Percentiles rank a stretch among this genome's conserved stretches.
phyloP scores from a whole-genome alignment of 2,797 vertebrate species.

The Otus scops region DNA sequence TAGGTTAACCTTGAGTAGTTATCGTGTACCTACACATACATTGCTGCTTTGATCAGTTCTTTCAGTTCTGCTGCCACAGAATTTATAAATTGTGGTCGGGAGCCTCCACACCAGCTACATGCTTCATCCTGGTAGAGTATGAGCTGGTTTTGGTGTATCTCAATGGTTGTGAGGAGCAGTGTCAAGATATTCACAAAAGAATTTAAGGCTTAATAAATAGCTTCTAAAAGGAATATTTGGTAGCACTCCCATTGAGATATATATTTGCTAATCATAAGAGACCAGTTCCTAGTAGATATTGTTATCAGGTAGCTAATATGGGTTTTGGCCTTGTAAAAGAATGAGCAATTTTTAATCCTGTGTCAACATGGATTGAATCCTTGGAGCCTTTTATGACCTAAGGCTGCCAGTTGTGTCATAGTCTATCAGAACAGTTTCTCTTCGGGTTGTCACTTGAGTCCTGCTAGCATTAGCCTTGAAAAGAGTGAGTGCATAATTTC shows the following conservation, averaged over 20 bases:
- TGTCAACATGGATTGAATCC: background rate
- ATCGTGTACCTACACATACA: background rate
- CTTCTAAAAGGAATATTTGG: background rate
- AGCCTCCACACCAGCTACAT: background rate
- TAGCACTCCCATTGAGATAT: fast-evolving
- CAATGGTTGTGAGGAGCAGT: background rate
- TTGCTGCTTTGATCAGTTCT: background rate
- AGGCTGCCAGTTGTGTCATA: background rate
- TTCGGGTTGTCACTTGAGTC: background rate
- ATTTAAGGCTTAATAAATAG: background rate
- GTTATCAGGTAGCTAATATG: background rate
- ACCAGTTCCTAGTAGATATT: background rate
- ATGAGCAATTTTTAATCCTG: background rate
- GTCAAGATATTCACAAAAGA: background rate
- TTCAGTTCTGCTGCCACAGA: background rate
- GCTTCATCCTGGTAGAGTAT: background rate
- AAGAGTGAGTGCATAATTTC: conserved; percentile 1
- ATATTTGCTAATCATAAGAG: background rate
- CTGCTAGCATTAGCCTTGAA: background rate
- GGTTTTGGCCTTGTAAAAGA: background rate
- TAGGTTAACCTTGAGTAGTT: background rate
- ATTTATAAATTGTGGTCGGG: fast-evolving
- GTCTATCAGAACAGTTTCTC: background rate
- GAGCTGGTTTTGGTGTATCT: background rate
- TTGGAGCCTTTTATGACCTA: background rate